These are phyloP conservation scores for Phalacrocorax brasilianus DNA, from an alignment of 2,113 vertebrate species.

Conservation along the genomic window DNA sequence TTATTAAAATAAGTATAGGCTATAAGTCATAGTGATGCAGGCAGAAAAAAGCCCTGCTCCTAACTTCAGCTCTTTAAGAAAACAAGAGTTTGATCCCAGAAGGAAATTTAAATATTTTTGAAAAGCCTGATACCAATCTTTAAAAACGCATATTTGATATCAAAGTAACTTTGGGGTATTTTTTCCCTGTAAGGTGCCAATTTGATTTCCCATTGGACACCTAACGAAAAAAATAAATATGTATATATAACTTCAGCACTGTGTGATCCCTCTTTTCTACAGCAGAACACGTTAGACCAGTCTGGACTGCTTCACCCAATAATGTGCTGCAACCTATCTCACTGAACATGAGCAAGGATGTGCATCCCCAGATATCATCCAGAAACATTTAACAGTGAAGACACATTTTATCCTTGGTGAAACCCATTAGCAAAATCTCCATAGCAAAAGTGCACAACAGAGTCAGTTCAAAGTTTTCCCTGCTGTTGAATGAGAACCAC, in stretches of 20 bases:
- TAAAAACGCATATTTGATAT: background rate
- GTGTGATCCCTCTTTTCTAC: background rate
- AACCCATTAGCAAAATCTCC: background rate
- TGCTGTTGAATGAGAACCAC: background rate
- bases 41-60: background rate
- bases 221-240: background rate
- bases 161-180: background rate
- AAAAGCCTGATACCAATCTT: slow-evolving; percentile 7
- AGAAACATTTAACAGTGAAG: accelerated
- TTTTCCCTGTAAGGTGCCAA: background rate
- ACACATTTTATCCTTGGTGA: background rate
- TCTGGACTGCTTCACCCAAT: background rate
- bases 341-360: accelerated
- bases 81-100: background rate
- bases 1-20: slow-evolving; percentile 38
- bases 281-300: background rate
- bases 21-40: slow-evolving; percentile 28
- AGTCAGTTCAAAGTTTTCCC: background rate
- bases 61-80: slow-evolving; percentile 27
- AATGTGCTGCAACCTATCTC: background rate
- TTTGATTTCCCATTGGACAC: slow-evolving; percentile 24
- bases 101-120: slow-evolving; percentile 28
- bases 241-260: background rate
- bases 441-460: background rate
- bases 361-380: background rate